Conservation (phyloP, 1,140 invertebrate species). For the Calephelis nemesis region DNA sequence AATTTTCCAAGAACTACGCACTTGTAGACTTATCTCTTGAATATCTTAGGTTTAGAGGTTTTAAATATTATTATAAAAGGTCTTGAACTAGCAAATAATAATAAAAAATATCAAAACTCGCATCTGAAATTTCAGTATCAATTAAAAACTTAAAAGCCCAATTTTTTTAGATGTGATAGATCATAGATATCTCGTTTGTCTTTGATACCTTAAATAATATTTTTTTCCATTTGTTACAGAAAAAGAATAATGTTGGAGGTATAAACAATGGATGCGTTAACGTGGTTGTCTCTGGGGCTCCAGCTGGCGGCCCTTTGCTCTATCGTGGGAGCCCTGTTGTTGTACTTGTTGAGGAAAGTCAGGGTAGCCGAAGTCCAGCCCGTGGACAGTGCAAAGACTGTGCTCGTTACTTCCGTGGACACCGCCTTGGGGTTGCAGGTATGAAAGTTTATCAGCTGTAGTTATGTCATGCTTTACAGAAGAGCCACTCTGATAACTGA, state of each 20-base stretch:
- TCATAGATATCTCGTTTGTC: too few relatives aligned
- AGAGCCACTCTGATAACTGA: too few relatives aligned
- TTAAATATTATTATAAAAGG: too few relatives aligned
- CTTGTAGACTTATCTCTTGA: too few relatives aligned
- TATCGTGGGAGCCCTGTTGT: slow-evolving; percentile 86
- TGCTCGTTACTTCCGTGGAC: slow-evolving; percentile 88
- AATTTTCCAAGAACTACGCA: too few relatives aligned
- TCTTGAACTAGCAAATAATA: too few relatives aligned
- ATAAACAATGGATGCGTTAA: slow-evolving; percentile 86
- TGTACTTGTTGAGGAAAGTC: slow-evolving; percentile 87
- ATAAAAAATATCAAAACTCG: too few relatives aligned
- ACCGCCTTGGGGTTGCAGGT: slow-evolving; percentile 87
- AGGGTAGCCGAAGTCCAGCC: slow-evolving; percentile 77
- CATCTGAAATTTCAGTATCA: too few relatives aligned
- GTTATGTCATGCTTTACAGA: background rate
- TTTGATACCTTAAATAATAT: background rate
- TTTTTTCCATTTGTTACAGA: slow-evolving; percentile 45
- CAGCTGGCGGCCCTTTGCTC: slow-evolving; percentile 88
- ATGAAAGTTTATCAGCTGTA: slow-evolving; percentile 7
- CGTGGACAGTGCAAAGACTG: slow-evolving; percentile 80
- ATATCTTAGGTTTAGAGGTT: too few relatives aligned
- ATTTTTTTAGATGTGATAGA: too few relatives aligned
- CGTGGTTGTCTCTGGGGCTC: slow-evolving; percentile 86
- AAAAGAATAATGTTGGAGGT: slow-evolving; percentile 49
- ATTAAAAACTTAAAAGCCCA: too few relatives aligned